phyloP scores from a whole-genome alignment of 2,888 invertebrate genomes.

The Brachyptera risi region DNA sequence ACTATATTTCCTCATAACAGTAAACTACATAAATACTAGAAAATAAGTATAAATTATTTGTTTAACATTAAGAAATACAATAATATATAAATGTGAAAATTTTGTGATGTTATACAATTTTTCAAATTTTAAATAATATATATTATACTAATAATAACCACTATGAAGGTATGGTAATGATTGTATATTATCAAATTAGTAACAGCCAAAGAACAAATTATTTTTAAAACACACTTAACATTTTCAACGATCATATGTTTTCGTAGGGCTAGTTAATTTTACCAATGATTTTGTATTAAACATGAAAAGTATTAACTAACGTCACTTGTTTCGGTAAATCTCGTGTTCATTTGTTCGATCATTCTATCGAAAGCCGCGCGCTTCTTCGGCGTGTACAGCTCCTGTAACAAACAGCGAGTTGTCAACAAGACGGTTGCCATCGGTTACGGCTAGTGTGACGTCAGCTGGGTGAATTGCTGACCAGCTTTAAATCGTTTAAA shows the following conservation, averaged over 20 bases:
- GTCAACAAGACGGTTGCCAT: background rate
- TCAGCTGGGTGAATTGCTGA: too few species aligned
- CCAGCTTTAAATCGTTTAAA: too few species aligned
- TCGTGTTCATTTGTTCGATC: background rate
- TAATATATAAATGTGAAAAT: background rate
- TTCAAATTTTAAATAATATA: conserved; percentile 8
- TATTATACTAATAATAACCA: too few species aligned
- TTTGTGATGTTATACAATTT: background rate
- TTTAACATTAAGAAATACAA: background rate
- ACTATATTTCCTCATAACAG: background rate
- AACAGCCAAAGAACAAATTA: background rate
- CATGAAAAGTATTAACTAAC: too few species aligned
- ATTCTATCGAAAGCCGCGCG: background rate
- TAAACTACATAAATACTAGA: background rate
- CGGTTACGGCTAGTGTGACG: too few species aligned
- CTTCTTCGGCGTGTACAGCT: conserved; percentile 2
- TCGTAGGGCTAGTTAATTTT: too few species aligned
- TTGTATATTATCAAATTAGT: background rate
- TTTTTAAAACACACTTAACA: background rate
- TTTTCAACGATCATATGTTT: background rate
- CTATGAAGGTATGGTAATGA: background rate
- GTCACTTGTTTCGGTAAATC: too few species aligned
- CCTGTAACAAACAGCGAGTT: background rate
- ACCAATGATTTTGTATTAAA: too few species aligned
- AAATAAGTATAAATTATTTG: conserved; percentile 3